A percentile compares a stretch with the other conserved stretches of the same genome.
Evolutionary conservation across 1,140 invertebrate genomes (phyloP).

Genomic region (Pseudomyrmex sp.): DNA sequence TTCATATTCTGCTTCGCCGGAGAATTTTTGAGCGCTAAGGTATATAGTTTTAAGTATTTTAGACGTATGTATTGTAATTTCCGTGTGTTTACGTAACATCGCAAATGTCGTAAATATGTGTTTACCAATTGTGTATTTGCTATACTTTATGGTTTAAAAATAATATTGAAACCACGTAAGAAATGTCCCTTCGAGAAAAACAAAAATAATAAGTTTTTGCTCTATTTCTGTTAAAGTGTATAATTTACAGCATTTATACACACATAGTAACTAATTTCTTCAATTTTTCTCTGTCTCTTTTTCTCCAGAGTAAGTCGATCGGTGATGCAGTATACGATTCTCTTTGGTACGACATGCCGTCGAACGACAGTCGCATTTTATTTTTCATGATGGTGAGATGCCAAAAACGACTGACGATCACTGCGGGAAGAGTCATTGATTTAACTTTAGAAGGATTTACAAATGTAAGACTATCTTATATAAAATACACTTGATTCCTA

Average conservation of each 20-base stretch:
- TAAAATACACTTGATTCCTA: too few species aligned
- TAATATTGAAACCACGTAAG: not conserved
- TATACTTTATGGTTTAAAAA: not conserved
- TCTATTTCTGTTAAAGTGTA: too few species aligned
- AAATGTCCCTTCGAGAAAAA: not conserved
- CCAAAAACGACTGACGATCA: slow-evolving; percentile 64
- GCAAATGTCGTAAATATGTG: too few species aligned
- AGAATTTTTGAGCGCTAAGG: slow-evolving; percentile 63
- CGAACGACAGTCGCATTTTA: slow-evolving; percentile 47
- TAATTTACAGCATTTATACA: too few species aligned
- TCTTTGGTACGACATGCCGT: slow-evolving; percentile 57
- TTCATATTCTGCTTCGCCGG: slow-evolving; percentile 66
- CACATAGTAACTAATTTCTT: too few species aligned
- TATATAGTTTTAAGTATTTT: not conserved
- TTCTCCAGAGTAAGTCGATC: slow-evolving; percentile 53
- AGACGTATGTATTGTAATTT: not conserved
- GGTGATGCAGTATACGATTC: slow-evolving; percentile 32
- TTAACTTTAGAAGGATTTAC: slow-evolving; percentile 63
- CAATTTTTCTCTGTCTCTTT: too few species aligned
- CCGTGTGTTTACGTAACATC: not conserved
- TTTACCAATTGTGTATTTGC: not conserved
- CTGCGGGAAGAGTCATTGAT: slow-evolving; percentile 61
- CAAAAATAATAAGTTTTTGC: not conserved
- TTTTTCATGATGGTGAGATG: slow-evolving; percentile 63
- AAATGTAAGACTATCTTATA: slow-evolving; percentile 39